Evolutionary conservation across 2,888 invertebrate genomes (phyloP).

Genomic region (Exocentrus adspersus): DNA sequence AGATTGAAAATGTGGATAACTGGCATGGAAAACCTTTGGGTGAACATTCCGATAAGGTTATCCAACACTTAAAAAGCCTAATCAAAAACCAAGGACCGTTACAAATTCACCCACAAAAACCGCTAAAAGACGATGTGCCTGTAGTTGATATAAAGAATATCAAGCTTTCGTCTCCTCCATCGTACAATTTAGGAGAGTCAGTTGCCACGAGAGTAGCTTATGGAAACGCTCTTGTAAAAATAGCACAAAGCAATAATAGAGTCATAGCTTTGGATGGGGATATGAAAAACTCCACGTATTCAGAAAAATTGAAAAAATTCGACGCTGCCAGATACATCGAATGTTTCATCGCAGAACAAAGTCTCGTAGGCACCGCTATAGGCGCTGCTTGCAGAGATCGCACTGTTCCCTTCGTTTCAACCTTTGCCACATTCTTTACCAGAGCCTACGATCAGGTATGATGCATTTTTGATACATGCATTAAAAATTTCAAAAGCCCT

Average conservation of each 20-base stretch:
- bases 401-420: constrained; percentile 93
- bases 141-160: constrained; percentile 78
- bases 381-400: constrained; percentile 94
- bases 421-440: constrained; percentile 98
- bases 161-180: constrained; percentile 81
- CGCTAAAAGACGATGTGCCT: constrained; percentile 75
- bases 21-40: constrained; percentile 99
- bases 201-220: constrained; percentile 95
- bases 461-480: neutral
- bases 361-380: constrained; percentile 94
- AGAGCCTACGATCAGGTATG: constrained; percentile 94
- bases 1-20: constrained; percentile 92
- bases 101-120: constrained; percentile 71
- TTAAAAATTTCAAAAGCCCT: too few species aligned
- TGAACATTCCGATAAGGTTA: constrained; percentile 76
- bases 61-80: constrained; percentile 73
- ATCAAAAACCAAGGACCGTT: constrained; percentile 76
- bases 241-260: constrained; percentile 77
- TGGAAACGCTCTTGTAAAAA: constrained; percentile 92
- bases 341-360: constrained; percentile 99
- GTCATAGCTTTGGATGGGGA: constrained; percentile 97
- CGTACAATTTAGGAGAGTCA: constrained; percentile 79
- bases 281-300: constrained; percentile 98
- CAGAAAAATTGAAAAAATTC: constrained; percentile 87
- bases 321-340: constrained; percentile 86